Evolutionary conservation across 2,797 vertebrate species (phyloP).

Genomic region (Hippopotamyrus pictus): DNA sequence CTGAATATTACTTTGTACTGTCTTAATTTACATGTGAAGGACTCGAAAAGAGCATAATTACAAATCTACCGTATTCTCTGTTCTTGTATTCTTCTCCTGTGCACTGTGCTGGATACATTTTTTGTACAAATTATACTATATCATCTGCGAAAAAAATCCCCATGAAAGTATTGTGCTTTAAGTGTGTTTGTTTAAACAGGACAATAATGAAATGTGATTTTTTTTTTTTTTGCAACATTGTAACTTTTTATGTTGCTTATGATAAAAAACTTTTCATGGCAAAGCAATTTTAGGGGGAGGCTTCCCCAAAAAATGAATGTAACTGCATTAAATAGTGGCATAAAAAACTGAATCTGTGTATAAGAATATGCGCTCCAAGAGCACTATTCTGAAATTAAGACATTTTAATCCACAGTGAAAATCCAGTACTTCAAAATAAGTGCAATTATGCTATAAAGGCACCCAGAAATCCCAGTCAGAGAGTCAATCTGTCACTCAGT

Average conservation of each 20-base stretch:
- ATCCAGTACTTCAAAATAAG: background rate
- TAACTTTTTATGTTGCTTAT: background rate
- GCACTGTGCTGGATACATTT: background rate
- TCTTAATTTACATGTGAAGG: background rate
- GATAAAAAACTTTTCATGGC: background rate
- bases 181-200: background rate
- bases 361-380: background rate
- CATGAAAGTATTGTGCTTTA: background rate
- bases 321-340: background rate
- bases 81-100: background rate
- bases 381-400: background rate
- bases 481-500: background rate
- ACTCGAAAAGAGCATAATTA: background rate
- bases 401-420: background rate
- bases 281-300: background rate
- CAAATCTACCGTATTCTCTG: background rate
- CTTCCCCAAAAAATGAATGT: background rate
- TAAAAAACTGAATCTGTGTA: background rate
- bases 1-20: background rate
- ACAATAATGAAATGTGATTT: background rate
- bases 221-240: background rate
- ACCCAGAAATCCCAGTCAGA: background rate
- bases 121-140: background rate
- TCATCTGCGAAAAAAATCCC: background rate
- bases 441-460: slow-evolving; percentile 1